phyloP scores from a whole-genome alignment of 2,113 vertebrate species.

The Apteryx owenii region DNA sequence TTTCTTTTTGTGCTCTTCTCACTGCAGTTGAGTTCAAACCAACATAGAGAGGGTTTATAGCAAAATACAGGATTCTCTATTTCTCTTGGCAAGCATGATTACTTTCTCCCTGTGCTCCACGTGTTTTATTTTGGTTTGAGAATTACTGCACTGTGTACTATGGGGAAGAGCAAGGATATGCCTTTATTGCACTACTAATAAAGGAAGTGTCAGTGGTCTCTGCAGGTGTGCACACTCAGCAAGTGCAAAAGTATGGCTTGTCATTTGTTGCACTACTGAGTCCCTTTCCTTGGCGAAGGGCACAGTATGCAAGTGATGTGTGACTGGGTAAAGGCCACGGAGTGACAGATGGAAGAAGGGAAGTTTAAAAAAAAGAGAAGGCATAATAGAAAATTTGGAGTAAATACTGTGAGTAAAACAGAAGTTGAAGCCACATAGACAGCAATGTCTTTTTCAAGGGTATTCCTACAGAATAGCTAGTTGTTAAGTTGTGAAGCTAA shows the following conservation, averaged over 20 bases:
- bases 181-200: not conserved
- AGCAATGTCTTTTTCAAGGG: not conserved
- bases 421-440: not conserved
- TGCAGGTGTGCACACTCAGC: accelerated
- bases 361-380: not conserved
- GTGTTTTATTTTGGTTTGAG: not conserved
- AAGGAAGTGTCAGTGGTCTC: not conserved
- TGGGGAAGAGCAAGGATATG: not conserved
- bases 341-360: not conserved
- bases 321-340: not conserved
- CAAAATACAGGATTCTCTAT: not conserved
- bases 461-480: not conserved
- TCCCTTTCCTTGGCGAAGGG: not conserved
- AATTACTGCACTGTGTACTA: not conserved
- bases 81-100: not conserved
- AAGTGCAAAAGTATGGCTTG: not conserved
- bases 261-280: not conserved
- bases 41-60: not conserved
- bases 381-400: not conserved
- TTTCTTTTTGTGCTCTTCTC: not conserved
- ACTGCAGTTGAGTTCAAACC: not conserved
- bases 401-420: not conserved
- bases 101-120: not conserved
- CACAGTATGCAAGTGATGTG: not conserved
- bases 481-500: not conserved